Percentiles rank a stretch among this genome's conserved stretches.
Evolutionary conservation across 2,113 vertebrate species (phyloP).

Genomic region (Arenaria interpres): DNA sequence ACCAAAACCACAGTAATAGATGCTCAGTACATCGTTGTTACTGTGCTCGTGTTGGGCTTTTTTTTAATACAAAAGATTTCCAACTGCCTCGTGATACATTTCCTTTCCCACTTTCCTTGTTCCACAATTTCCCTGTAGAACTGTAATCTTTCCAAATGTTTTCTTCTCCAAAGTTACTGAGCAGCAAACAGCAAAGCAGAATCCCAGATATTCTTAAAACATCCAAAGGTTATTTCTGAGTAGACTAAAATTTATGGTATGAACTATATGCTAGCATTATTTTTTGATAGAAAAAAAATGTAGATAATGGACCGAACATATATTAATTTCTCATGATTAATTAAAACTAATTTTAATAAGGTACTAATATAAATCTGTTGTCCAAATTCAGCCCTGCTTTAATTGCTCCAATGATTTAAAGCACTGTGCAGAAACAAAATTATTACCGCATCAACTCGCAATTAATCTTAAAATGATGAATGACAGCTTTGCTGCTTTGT

Average conservation of each 20-base stretch:
- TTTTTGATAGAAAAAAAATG: background rate
- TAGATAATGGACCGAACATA: background rate
- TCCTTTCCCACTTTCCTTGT: background rate
- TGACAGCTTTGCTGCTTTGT: constrained; percentile 25
- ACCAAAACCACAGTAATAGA: background rate
- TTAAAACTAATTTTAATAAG: constrained; percentile 11
- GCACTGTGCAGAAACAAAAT: background rate
- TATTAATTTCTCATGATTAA: background rate
- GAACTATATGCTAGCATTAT: background rate
- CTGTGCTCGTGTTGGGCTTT: background rate
- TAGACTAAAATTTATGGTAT: background rate
- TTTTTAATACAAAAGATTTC: background rate
- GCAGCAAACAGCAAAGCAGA: background rate
- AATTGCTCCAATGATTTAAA: constrained; percentile 16
- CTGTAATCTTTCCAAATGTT: background rate
- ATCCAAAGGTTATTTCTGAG: background rate
- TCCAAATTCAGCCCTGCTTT: background rate
- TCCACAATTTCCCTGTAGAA: background rate
- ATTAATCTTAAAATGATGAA: constrained; percentile 4
- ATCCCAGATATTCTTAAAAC: background rate
- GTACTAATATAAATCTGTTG: constrained; percentile 4
- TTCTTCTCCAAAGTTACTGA: background rate
- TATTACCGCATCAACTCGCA: background rate
- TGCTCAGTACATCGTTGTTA: background rate
- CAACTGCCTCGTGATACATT: background rate